Base-by-base conservation (phyloP, 2,888 invertebrate species). In the Notodromas monacha region DNA sequence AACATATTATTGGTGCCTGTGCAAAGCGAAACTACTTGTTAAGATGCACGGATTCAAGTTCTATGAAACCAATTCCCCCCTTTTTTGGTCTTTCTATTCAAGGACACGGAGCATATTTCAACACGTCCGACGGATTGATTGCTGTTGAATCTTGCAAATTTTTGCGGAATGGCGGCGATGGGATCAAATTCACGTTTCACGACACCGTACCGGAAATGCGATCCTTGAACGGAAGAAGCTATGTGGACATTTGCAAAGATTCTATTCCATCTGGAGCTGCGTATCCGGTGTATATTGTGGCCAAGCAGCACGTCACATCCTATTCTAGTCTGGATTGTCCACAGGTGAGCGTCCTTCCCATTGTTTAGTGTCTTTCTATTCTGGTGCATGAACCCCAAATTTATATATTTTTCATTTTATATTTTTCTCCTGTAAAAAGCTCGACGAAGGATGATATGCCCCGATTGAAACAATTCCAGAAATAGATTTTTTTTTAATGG, bases 231-330 rank as follows among this genome's bases (percentile, higher is more conserved):
- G 57, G 68, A 33, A 61, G 63, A 31, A 66, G 68, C 40, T 62
- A 72, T 38, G 66, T 64, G 39, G 77, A 79, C 45, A 63, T 81
- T 38, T 81, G 81, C 47, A 68, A 70, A 2, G 55, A 74, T 31
- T 72, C 77, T 0, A 68, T 68, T 2, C 68, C 72, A 0, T 61
- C 65, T 11, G 68, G 69, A 37, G 79, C 79, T 51, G 73, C 73
- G 0, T 81, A 70, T 48, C 81, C 81, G 8, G 61, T 79, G 31
- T 65, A 68, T 36, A 58, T 79, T 42, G 70, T 64, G 21, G 63
- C 74, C 38, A 67, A 70, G 38, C 27, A 27, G 27, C 27, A 12
- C 5, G 11, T 5, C 8, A 12, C 6, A n/a, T 5, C 11, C 27
- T 8, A 21, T n/a, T 6, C n/a, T 21, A 6, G 8, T n/a, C 6